Percentiles rank a stretch among this genome's conserved stretches.
phyloP scores from a whole-genome alignment of 2,888 invertebrate species.

The Thysanoteuthis rhombus region DNA sequence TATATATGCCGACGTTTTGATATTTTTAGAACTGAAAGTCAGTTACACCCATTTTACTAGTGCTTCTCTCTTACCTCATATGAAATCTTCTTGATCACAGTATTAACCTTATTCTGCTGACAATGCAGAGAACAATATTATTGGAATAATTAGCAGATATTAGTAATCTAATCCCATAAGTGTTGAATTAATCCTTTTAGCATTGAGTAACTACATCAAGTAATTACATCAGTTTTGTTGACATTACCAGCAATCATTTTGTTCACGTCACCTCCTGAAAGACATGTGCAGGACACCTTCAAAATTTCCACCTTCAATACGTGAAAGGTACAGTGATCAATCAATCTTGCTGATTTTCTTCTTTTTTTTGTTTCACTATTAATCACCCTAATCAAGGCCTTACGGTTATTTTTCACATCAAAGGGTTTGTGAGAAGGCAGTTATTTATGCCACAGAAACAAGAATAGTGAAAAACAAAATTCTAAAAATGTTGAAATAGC shows the following conservation, averaged over 20 bases:
- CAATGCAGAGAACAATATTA: neutral
- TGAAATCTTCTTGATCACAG: neutral
- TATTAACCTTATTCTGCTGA: neutral
- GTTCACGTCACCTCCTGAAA: neutral
- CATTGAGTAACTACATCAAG: neutral
- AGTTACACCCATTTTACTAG: neutral
- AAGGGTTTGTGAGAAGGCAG: no score
- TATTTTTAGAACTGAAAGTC: neutral
- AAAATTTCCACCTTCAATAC: neutral
- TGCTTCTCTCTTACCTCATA: neutral
- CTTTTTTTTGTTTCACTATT: no score
- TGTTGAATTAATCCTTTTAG: neutral
- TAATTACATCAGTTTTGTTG: neutral
- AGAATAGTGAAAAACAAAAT: no score
- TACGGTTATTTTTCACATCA: no score
- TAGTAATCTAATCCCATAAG: neutral
- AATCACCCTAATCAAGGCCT: no score
- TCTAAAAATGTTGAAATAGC: no score
- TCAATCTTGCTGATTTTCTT: neutral
- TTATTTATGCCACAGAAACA: no score
- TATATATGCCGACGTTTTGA: no score
- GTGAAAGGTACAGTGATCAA: neutral
- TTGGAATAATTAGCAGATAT: neutral
- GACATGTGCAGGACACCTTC: neutral
- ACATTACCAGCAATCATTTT: neutral